Base-by-base conservation (phyloP, 2,888 invertebrate genomes). In the Aplocera efformata region DNA sequence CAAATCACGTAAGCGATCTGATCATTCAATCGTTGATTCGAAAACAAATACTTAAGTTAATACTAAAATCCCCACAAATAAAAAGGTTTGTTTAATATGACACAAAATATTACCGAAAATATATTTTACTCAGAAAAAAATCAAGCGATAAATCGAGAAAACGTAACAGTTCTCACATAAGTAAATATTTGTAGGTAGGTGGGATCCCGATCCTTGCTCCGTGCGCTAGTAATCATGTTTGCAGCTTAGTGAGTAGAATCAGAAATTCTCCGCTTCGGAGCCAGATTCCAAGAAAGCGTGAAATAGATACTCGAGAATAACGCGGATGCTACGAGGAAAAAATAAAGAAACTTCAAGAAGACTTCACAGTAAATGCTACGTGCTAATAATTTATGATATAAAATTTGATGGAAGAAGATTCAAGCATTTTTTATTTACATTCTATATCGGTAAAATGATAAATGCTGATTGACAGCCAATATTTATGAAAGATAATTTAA, bases 221-320 rank as follows among this genome's bases (percentile, higher is more conserved):
- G 11, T 50, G 53, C 60, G 51, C 51, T 51, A 46, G 56, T 57
- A 62, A 66, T 63, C 56, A 53, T 56, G 58, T 58, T 59, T 52
- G 48, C 58, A 56, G 40, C 54, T 50, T 52, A 53, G 48, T 59
- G 56, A 52, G 60, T 55, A 50, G 56, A 62, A 58, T 67, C 57
- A 55, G 49, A 61, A 55, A 60, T 63, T 51, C 48, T 48, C 53
- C 53, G 56, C 60, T 59, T 64, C 47, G 59, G 51, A 53, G 50
- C 47, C 48, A 53, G 55, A 64, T 64, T 50, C 56, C 61, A 51
- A 56, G 52, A 55, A 38, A 35, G 60, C 61, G 62, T 63, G 61
- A 66, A 67, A 71, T 71, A 63, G 67, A 58, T 62, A 56, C 58
- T 53, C 32, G 26, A 30, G 40, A 17, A 29, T 30, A 17, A 35